These are phyloP conservation scores for Propithecus deckenii DNA, from an alignment of 2,797 vertebrate genomes.

Conservation along the genomic window DNA sequence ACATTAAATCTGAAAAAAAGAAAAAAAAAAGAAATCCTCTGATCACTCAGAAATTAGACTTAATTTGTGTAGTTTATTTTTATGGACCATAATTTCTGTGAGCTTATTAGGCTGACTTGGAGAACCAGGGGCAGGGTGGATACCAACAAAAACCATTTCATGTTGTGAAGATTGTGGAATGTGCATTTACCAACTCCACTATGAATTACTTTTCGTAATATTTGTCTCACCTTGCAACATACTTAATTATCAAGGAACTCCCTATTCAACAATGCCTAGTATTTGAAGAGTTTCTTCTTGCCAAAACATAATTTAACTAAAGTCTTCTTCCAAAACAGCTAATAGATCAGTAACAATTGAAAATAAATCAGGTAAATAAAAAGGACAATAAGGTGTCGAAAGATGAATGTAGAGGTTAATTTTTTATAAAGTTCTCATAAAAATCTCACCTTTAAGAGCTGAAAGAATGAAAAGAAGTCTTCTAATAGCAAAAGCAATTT, in stretches of 20 bases:
- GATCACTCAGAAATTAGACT: not conserved
- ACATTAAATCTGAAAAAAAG: not conserved
- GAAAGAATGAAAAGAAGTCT: not conserved
- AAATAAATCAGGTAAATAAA: not conserved
- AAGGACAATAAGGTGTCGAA: not conserved
- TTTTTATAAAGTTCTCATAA: not conserved
- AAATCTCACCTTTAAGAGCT: not conserved
- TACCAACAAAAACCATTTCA: not conserved
- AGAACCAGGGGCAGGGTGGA: accelerated
- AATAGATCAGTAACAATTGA: not conserved
- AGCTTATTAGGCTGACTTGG: not conserved
- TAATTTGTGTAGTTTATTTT: not conserved
- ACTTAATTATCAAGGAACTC: not conserved
- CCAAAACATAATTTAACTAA: not conserved
- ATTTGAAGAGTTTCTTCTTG: not conserved
- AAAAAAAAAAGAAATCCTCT: not conserved
- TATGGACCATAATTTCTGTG: not conserved
- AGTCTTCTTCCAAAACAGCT: not conserved
- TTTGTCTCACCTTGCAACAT: not conserved
- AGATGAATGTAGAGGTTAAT: not conserved
- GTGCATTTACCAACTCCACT: not conserved
- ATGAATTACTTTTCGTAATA: not conserved
- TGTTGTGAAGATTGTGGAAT: not conserved
- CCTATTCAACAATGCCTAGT: not conserved
- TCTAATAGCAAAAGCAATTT: not conserved